These are phyloP conservation scores for Nyctalus aviator DNA, from an alignment of 2,797 vertebrate species.

Conservation along the genomic window DNA sequence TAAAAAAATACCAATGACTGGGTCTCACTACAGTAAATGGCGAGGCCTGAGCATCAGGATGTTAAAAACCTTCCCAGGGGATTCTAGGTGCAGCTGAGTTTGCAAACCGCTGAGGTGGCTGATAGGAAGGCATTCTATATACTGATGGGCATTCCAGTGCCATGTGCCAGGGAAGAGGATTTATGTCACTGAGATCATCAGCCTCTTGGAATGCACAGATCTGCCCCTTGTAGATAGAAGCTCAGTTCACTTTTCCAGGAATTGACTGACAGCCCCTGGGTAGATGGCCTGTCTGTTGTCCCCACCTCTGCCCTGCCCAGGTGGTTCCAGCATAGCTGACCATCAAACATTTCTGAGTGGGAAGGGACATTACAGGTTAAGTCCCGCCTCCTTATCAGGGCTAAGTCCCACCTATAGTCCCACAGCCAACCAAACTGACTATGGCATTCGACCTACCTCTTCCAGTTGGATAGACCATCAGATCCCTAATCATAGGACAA, in stretches of 20 bases:
- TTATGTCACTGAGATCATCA: not conserved
- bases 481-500: not conserved
- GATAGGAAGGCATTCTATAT: not conserved
- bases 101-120: not conserved
- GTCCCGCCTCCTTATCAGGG: not conserved
- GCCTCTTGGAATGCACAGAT: not conserved
- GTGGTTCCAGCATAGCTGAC: not conserved
- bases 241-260: accelerated
- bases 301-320: not conserved
- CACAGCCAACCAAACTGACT: not conserved
- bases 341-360: not conserved
- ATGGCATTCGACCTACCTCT: not conserved
- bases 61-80: not conserved
- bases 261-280: not conserved
- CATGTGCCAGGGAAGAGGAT: not conserved
- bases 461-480: not conserved
- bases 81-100: not conserved
- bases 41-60: not conserved
- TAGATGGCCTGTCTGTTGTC: not conserved
- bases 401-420: not conserved
- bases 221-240: not conserved
- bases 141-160: not conserved
- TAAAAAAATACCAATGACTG: not conserved
- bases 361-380: not conserved
- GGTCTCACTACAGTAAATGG: not conserved